A percentile compares a stretch with the other conserved stretches of the same genome.
phyloP scores from a whole-genome alignment of 2,888 invertebrate species.

The Cactoblastis cactorum region DNA sequence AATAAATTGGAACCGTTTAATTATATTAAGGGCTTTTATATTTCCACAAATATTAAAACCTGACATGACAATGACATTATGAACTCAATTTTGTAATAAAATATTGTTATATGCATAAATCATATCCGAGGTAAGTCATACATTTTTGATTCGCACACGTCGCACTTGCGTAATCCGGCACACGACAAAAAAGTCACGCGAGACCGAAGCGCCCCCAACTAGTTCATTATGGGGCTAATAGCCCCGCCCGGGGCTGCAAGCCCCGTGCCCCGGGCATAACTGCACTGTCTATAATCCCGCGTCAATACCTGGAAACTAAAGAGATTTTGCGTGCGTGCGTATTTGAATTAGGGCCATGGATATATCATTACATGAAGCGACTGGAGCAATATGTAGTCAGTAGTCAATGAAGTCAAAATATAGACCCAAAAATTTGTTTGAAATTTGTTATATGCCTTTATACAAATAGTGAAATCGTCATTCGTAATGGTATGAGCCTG shows the following conservation, averaged over 20 bases:
- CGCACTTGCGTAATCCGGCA: background rate
- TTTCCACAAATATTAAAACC: too few relatives aligned
- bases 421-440: too few relatives aligned
- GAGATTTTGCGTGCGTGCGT: constrained; percentile 24
- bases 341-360: background rate
- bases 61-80: too few relatives aligned
- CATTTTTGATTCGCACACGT: background rate
- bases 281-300: constrained; percentile 41
- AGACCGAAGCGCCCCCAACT: constrained; percentile 2
- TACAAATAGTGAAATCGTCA: too few relatives aligned
- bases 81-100: background rate
- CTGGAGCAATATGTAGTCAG: too few relatives aligned
- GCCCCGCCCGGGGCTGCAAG: constrained; percentile 5
- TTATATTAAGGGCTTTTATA: too few relatives aligned
- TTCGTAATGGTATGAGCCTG: too few relatives aligned
- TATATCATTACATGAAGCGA: background rate
- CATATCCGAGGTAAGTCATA: constrained; percentile 6
- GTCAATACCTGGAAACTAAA: constrained; percentile 41
- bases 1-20: too few relatives aligned
- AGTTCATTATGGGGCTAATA: constrained; percentile 17
- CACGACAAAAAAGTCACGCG: constrained; percentile 14
- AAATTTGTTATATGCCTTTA: too few relatives aligned
- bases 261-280: constrained; percentile 29
- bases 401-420: too few relatives aligned
- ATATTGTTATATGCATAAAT: constrained; percentile 3